Conservation (phyloP, 2,113 vertebrate species). For the Tauraco erythrolophus region DNA sequence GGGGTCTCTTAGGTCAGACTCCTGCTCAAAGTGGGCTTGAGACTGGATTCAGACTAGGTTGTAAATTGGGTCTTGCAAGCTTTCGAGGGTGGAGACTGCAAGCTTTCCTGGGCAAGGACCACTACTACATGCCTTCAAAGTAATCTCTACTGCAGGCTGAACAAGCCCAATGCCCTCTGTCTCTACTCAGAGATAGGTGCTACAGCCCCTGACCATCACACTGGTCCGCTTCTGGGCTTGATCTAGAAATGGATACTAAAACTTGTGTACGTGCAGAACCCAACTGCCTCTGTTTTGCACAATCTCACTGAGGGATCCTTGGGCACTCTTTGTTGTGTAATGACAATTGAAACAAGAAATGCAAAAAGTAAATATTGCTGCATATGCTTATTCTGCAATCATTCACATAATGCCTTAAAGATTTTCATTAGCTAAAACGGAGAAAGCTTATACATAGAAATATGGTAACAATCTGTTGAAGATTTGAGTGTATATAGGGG, state of each 20-base stretch:
- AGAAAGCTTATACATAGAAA: background rate
- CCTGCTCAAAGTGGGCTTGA: background rate
- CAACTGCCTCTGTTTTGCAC: background rate
- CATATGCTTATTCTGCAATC: background rate
- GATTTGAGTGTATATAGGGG: background rate
- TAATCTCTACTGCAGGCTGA: background rate
- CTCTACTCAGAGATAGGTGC: background rate
- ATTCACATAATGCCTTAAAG: background rate
- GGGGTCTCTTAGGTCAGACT: background rate
- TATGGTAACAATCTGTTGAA: background rate
- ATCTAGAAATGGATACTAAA: background rate
- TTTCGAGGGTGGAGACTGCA: background rate
- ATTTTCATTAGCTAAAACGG: background rate
- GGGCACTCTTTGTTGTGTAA: background rate
- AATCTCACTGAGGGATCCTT: background rate
- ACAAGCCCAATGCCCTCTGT: background rate
- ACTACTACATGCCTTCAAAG: background rate
- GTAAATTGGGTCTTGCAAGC: background rate
- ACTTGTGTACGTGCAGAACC: fast-evolving
- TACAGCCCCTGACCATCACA: background rate
- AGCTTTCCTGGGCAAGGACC: background rate
- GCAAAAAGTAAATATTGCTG: background rate
- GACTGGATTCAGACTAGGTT: background rate
- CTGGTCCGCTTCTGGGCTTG: background rate
- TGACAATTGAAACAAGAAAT: background rate